A percentile compares a stretch with the other conserved stretches of the same genome.
phyloP scores from a whole-genome alignment of 35 echinoderm and acorn worm genomes.

The Apostichopus californicus region DNA sequence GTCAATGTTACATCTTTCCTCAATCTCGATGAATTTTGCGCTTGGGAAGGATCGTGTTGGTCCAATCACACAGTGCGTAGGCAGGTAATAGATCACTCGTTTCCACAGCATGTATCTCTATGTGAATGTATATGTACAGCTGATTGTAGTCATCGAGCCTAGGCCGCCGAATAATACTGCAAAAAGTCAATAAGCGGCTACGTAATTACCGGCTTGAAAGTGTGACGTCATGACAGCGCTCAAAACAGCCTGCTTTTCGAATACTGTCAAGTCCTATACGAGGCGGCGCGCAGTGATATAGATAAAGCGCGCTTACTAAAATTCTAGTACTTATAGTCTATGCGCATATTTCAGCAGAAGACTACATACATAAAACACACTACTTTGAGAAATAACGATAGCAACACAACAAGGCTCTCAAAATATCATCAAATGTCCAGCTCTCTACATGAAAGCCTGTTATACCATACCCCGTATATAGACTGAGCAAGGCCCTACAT shows the following conservation, averaged over 20 bases:
- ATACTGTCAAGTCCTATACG: neutral
- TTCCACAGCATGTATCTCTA: neutral
- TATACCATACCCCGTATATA: no score
- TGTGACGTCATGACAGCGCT: slow-evolving; percentile 2
- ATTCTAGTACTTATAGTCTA: no score
- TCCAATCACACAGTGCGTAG: slow-evolving; percentile 4
- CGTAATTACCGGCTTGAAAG: neutral
- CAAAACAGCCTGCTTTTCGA: slow-evolving; percentile 13
- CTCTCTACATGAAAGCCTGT: no score
- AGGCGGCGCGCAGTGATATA: neutral
- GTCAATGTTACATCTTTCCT: slow-evolving; percentile 14
- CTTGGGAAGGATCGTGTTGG: neutral
- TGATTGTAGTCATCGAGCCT: neutral
- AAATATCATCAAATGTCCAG: no score
- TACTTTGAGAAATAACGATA: no score
- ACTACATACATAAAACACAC: no score
- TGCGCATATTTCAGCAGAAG: no score
- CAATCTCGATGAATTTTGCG: neutral
- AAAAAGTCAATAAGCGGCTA: slow-evolving; percentile 4
- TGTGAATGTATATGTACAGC: neutral
- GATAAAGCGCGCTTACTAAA: no score
- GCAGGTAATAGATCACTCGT: neutral
- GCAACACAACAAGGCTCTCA: no score
- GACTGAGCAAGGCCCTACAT: no score
- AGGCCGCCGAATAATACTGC: neutral